Evolutionary conservation across 2,797 vertebrate species (phyloP), one percentile per base, ranked within the genome.

Genomic region (Nothura maculosa): DNA sequence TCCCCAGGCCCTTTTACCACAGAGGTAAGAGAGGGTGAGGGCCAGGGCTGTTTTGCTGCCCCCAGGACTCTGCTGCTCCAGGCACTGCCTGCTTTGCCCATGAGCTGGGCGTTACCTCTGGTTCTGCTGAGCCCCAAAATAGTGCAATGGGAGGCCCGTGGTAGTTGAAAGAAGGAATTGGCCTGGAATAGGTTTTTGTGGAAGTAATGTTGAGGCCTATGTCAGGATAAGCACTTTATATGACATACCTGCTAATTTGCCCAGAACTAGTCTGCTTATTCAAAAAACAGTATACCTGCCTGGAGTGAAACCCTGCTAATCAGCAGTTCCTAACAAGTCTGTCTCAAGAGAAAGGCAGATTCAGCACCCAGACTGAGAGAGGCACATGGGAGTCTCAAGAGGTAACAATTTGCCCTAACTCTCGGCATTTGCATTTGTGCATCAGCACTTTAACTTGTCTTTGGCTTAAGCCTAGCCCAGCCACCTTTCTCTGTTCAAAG

Each of bases 241-340:
- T 0, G 14, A 58, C 74, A 82, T 89, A 64, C 61, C 47, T 89
- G 57, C 28, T 88, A 79, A 92, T 93, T 93, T 95, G 9, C 48
- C 62, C 89, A 28, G 67, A 89, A 85, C 17, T 88, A 63, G 19
- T 22, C 72, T 88, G 55, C 54, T 75, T 81, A 78, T 86, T 74
- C 32, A 14, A 21, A 62, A n/a, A 11, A 22, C 24, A 30, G 9
- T 54, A 6, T 89, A 36, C 36, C 12, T 87, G 40, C 30, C 10
- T 54, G 36, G 38, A 67, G n/a, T 74, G 43, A 81, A 89, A 76
- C 36, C 10, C 7, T 79, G 21, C 27, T 92, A 75, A 78, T 83
- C 67, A 89, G n/a, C 45, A 81, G 73, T 74, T 92, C 70, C 75
- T 93, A 70, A 86, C 87, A 88, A 82, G 70, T 24, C 55, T 66